Evolutionary conservation across 2,888 invertebrate genomes (phyloP).

Genomic region (Pandemis cinnamomeana): DNA sequence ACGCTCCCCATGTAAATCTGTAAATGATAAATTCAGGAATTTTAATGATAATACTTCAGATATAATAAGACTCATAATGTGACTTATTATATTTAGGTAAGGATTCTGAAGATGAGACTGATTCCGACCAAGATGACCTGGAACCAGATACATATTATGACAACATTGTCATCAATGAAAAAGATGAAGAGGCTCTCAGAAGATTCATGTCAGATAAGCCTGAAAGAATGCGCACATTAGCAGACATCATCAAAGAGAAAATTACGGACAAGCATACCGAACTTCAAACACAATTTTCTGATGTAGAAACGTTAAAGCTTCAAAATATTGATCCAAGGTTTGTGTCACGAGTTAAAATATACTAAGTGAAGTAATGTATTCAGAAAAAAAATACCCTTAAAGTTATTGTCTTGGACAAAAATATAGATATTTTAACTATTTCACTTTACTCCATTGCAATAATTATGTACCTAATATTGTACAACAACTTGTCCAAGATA

Average conservation of each 20-base stretch:
- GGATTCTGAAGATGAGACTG: constrained; percentile 75
- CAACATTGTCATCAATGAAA: constrained; percentile 91
- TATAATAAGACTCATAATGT: not conserved
- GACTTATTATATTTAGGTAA: constrained; percentile 54
- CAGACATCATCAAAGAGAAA: constrained; percentile 96
- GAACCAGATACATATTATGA: constrained; percentile 87
- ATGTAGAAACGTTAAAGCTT: constrained; percentile 89
- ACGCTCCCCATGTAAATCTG: too few species aligned
- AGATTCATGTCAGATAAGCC: constrained; percentile 86
- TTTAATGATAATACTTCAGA: not conserved
- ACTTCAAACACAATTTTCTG: constrained; percentile 93
- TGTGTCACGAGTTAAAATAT: constrained; percentile 5
- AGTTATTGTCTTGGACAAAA: too few species aligned
- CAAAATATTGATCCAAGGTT: constrained; percentile 93
- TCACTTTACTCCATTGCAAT: too few species aligned
- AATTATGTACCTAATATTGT: too few species aligned
- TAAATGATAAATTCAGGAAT: too few species aligned
- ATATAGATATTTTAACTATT: too few species aligned
- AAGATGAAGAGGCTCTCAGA: constrained; percentile 94
- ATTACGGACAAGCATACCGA: constrained; percentile 97
- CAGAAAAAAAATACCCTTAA: too few species aligned
- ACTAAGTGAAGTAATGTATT: too few species aligned
- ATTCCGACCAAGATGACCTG: constrained; percentile 81
- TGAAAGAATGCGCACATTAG: constrained; percentile 88
- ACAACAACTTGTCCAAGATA: not conserved